Evolutionary conservation across 2,888 invertebrate species (phyloP).

Genomic region (Meta bourneti): DNA sequence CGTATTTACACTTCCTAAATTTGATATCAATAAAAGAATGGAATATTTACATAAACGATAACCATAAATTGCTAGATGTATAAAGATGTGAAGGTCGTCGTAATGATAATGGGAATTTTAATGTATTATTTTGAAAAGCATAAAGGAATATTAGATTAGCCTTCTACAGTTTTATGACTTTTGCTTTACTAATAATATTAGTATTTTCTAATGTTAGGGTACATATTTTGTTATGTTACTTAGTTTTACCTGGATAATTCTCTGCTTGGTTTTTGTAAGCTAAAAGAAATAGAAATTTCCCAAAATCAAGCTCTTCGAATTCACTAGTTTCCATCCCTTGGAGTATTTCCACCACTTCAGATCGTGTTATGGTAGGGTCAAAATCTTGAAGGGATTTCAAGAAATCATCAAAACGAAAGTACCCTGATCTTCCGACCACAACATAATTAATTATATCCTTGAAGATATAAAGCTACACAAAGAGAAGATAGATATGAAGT

Average conservation of each 20-base stretch:
- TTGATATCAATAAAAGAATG: too few relatives aligned
- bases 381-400: slow-evolving; percentile 52
- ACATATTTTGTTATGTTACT: too few relatives aligned
- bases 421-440: slow-evolving; percentile 37
- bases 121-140: too few relatives aligned
- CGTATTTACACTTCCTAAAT: too few relatives aligned
- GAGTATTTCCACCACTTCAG: slow-evolving; percentile 51
- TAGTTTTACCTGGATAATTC: slow-evolving; percentile 19
- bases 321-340: slow-evolving; percentile 37
- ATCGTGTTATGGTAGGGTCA: slow-evolving; percentile 36
- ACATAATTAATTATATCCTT: slow-evolving; percentile 47
- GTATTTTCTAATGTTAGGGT: too few relatives aligned
- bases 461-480: slow-evolving; percentile 39
- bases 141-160: too few relatives aligned
- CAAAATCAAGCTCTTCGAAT: slow-evolving; percentile 70
- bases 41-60: too few relatives aligned
- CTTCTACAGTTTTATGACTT: too few relatives aligned
- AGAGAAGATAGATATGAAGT: neutral
- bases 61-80: too few relatives aligned
- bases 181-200: too few relatives aligned
- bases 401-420: slow-evolving; percentile 38
- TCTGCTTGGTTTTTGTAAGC: slow-evolving; percentile 44
- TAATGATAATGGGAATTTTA: too few relatives aligned
- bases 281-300: slow-evolving; percentile 66
- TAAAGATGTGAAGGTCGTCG: too few relatives aligned